Conservation (phyloP, 2,797 vertebrate species). For the Alauda arvensis region DNA sequence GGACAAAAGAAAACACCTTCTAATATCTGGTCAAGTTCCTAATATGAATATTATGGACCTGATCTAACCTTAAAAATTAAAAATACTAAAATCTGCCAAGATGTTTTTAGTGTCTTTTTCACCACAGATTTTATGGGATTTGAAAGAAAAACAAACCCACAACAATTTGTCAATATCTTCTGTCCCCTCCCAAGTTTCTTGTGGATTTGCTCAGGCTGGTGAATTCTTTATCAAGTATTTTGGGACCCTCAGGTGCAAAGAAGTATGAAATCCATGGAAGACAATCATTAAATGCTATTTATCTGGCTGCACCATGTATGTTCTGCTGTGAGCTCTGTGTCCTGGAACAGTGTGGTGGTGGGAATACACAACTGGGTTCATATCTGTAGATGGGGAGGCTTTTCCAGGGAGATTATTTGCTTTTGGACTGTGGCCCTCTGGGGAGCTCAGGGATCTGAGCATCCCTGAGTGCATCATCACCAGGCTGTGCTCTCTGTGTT, state of each 20-base stretch:
- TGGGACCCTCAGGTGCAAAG: background rate
- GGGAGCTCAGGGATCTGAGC: background rate
- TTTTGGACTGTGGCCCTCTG: background rate
- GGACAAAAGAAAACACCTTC: background rate
- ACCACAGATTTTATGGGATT: background rate
- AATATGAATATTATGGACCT: background rate
- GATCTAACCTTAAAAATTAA: background rate
- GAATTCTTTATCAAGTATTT: background rate
- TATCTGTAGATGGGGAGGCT: background rate
- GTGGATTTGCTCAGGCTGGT: background rate
- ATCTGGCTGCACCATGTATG: background rate
- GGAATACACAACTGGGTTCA: background rate
- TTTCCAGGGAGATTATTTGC: background rate
- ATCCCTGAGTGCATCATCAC: background rate
- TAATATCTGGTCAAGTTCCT: background rate
- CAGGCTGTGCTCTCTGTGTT: background rate
- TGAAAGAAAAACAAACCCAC: background rate
- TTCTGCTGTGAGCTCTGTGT: background rate
- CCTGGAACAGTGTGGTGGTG: background rate
- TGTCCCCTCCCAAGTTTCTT: background rate
- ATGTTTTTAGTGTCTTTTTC: background rate
- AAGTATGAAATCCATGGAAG: background rate
- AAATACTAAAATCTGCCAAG: background rate
- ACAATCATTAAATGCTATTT: background rate
- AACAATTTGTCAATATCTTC: background rate